Percentiles rank a stretch among this genome's conserved stretches.
These are phyloP conservation scores for Drosophila equinoxialis DNA, from an alignment of 1,140 invertebrate species.

Conservation along the genomic window DNA sequence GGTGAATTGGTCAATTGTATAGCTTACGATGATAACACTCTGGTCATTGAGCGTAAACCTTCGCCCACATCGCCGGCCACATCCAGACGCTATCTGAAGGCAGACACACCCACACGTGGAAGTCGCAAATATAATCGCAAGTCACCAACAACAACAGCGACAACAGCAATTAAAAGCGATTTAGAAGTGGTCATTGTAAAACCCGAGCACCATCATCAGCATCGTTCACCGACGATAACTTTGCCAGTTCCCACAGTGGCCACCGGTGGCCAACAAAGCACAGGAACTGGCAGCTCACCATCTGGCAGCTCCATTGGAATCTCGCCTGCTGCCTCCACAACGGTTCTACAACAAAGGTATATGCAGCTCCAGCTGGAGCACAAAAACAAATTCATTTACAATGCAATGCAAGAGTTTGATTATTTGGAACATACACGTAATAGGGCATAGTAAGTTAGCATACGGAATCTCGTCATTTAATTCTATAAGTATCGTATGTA, in stretches of 20 bases:
- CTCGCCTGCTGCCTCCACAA: conserved; percentile 36
- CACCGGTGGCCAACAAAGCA: not conserved
- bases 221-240: conserved; percentile 69
- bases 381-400: conserved; percentile 76
- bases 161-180: conserved; percentile 45
- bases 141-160: conserved; percentile 23
- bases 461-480: conserved; percentile 28
- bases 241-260: conserved; percentile 45
- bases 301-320: conserved; percentile 33
- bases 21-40: conserved; percentile 70
- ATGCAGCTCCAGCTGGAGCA: conserved; percentile 75
- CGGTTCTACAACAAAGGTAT: conserved; percentile 77
- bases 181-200: conserved; percentile 60
- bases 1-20: conserved; percentile 72
- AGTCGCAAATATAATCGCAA: conserved; percentile 73
- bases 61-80: conserved; percentile 66
- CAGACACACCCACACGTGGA: conserved; percentile 63
- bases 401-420: conserved; percentile 75
- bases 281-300: conserved; percentile 24
- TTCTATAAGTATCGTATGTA: conserved; percentile 51
- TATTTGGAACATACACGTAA: conserved; percentile 66
- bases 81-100: conserved; percentile 63
- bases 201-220: conserved; percentile 68
- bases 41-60: conserved; percentile 65
- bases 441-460: conserved; percentile 77